Conservation (phyloP, 1,140 invertebrate genomes). For the Drosophila setifemur region DNA sequence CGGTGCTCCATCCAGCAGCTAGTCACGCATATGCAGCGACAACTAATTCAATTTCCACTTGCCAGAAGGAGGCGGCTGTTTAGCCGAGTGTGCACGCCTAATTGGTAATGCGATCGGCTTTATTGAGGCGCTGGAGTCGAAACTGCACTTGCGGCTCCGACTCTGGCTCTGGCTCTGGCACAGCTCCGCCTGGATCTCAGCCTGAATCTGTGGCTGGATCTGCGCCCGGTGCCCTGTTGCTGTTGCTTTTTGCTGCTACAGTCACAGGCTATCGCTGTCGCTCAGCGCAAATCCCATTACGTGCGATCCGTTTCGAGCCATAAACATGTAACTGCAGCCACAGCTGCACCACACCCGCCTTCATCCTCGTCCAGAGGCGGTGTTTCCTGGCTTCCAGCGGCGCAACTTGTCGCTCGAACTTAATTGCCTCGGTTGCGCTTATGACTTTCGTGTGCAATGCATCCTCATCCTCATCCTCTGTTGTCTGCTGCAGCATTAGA, state of each 20-base stretch:
- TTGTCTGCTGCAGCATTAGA: constrained; percentile 64
- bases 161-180: not conserved
- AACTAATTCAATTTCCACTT: constrained; percentile 80
- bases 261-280: constrained; percentile 74
- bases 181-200: not conserved
- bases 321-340: constrained; percentile 64
- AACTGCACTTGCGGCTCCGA: constrained; percentile 9
- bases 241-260: constrained; percentile 17
- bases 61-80: constrained; percentile 64
- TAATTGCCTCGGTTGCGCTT: constrained; percentile 78
- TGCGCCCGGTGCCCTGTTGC: not conserved
- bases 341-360: constrained; percentile 52
- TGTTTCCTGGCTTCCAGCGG: constrained; percentile 72
- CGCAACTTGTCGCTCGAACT: constrained; percentile 79
- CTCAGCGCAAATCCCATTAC: constrained; percentile 79
- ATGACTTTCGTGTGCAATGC: constrained; percentile 80
- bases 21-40: constrained; percentile 78
- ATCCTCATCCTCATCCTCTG: constrained; percentile 48
- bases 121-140: constrained; percentile 65
- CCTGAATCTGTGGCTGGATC: not conserved
- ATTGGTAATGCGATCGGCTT: constrained; percentile 81
- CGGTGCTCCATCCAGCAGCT: constrained; percentile 10
- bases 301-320: constrained; percentile 79
- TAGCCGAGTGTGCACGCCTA: constrained; percentile 78
- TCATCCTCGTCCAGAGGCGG: not conserved